Conservation (phyloP, 2,797 vertebrate genomes). For the Esox lucius region DNA sequence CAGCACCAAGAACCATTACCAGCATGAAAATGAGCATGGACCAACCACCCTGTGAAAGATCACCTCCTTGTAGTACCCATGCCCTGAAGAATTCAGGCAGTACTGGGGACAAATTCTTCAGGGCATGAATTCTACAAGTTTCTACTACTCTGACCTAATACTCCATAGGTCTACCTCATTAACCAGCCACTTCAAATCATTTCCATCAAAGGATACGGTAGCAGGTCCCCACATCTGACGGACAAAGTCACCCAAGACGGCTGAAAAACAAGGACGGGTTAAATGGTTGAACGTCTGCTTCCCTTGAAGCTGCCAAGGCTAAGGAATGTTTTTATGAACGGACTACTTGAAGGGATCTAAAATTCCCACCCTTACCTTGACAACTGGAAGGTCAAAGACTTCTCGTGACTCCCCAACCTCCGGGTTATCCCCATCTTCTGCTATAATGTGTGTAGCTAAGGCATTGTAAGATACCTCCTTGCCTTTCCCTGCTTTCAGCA, state of each 20-base stretch:
- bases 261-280: constrained; percentile 71
- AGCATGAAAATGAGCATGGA: no score
- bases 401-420: constrained; percentile 96
- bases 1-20: no score
- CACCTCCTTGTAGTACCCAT: no score
- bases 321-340: neutral
- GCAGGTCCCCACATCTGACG: constrained; percentile 91
- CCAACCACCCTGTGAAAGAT: no score
- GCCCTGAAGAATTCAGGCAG: no score
- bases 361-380: constrained; percentile 81
- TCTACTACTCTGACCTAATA: no score
- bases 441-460: constrained; percentile 94
- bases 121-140: no score
- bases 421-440: constrained; percentile 94
- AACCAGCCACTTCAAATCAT: no score
- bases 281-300: neutral
- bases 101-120: no score
- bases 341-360: neutral
- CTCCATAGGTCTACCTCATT: no score
- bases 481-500: constrained; percentile 92
- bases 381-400: constrained; percentile 95
- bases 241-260: constrained; percentile 96
- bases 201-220: constrained; percentile 82
- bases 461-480: constrained; percentile 98
- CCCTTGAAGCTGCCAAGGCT: neutral